Evolutionary conservation across 2,113 vertebrate genomes (phyloP).

Genomic region (Heptranchias perlo): DNA sequence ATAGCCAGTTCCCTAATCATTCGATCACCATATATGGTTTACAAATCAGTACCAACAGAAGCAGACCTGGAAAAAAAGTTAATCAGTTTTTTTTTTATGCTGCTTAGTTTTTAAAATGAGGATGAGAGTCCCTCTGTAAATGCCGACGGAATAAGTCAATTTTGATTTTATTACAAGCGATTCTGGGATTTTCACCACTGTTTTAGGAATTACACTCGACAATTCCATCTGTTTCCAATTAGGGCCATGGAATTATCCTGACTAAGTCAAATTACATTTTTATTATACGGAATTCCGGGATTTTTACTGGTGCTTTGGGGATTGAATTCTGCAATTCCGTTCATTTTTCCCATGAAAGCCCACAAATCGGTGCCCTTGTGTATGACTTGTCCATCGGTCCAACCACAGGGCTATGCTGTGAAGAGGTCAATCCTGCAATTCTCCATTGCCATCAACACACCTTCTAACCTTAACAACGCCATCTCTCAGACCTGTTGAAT

Average conservation of each 20-base stretch:
- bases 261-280: not conserved
- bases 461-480: not conserved
- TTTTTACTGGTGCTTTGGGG: not conserved
- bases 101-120: too few species aligned
- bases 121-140: not conserved
- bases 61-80: not conserved
- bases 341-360: not conserved
- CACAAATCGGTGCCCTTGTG: not conserved
- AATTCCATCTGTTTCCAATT: slow-evolving; percentile 25
- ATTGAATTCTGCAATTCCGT: not conserved
- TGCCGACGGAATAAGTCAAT: not conserved
- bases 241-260: not conserved
- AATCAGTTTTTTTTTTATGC: slow-evolving; percentile 23
- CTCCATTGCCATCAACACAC: not conserved
- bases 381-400: not conserved
- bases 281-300: not conserved
- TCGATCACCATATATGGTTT: not conserved
- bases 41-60: not conserved
- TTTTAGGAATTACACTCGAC: not conserved
- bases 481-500: not conserved
- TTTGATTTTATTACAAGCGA: not conserved
- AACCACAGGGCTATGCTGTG: not conserved
- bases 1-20: not conserved
- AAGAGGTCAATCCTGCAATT: not conserved
- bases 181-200: not conserved